phyloP scores from a whole-genome alignment of 1,140 invertebrate species.

The Drosophila tropicalis region DNA sequence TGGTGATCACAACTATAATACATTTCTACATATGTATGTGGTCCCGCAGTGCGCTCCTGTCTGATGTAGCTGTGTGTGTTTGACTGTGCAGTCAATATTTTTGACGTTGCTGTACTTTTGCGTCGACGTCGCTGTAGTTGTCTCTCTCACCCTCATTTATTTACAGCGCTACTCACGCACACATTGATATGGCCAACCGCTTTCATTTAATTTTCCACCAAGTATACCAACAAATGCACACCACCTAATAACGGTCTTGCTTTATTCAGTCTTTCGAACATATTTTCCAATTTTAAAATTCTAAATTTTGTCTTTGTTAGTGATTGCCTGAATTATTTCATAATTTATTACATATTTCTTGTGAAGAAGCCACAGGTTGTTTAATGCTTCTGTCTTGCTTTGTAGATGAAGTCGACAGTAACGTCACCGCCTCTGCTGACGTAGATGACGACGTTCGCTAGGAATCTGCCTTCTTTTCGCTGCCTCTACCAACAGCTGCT shows the following conservation, averaged over 20 bases:
- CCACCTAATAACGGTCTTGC: background rate
- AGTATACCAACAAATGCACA: constrained; percentile 54
- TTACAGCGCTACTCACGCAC: constrained; percentile 55
- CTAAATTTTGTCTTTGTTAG: constrained; percentile 10
- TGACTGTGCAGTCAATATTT: constrained; percentile 72
- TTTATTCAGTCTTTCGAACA: constrained; percentile 18
- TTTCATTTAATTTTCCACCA: constrained; percentile 63
- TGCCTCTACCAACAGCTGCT: constrained; percentile 54
- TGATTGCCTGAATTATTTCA: background rate
- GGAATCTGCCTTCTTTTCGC: constrained; percentile 57
- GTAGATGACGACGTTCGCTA: constrained; percentile 32
- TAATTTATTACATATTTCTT: background rate
- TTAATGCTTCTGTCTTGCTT: constrained; percentile 21
- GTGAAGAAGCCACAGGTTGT: constrained; percentile 46
- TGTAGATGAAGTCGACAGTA: constrained; percentile 59
- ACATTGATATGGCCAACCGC: constrained; percentile 46
- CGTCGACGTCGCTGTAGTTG: constrained; percentile 74
- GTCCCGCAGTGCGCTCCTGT: constrained; percentile 43
- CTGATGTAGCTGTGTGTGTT: constrained; percentile 42
- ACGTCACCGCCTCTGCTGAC: constrained; percentile 58
- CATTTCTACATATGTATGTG: constrained; percentile 3
- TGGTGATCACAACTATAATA: too few relatives aligned
- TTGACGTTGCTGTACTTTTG: constrained; percentile 82
- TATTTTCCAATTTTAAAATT: constrained; percentile 13
- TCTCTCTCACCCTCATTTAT: constrained; percentile 57